Base-by-base conservation (phyloP, 2,113 vertebrate genomes). In the Lepisosteus osseus region DNA sequence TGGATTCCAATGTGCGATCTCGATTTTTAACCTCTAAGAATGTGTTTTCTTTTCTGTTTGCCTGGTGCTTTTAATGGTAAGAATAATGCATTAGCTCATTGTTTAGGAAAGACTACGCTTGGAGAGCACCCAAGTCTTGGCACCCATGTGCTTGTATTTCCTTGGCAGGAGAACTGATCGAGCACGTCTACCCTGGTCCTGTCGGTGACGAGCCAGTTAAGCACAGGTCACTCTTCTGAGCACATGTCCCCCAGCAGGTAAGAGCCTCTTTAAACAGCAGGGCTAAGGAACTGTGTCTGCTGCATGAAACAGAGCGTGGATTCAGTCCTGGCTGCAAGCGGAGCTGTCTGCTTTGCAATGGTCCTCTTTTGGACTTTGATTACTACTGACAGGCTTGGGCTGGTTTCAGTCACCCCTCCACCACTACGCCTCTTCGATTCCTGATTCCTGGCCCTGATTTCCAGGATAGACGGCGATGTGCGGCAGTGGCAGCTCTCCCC, bases 361-460 rank as follows among this genome's bases (percentile, higher is more conserved):
- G 7, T 13, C 7, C 14, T 14, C n/a, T 15, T 64, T 43, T 0
- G n/a, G n/a, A 17, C 66, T 40, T 15, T 68, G 11, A 57, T 69
- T 69, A 57, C 40, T 17, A 57, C 55, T 69, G 67, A 7, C 67
- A 69, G 67, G 54, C 14, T 69, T 69, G 9, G 17, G 51, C 54
- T 42, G 9, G 17, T 69, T 14, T 41, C 67, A 57, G 67, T 56
- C 57, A 11, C 8, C 12, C 40, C 17, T 2, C 15, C 47, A n/a
- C 14, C 63, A 61, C 59, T n/a, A n/a, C 7, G 6, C 13, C 14
- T 61, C 17, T 42, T 9, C 7, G 41, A 47, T 55, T 29, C 62
- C 29, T 44, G 70, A 65, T n/a, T 68, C 44, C 15, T 54, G 12
- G 44, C 65, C 51, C 44, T 55, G 7, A 4, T 59, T 12, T 59